phyloP scores from a whole-genome alignment of 2,113 vertebrate species.

The Mormoops blainvillei region DNA sequence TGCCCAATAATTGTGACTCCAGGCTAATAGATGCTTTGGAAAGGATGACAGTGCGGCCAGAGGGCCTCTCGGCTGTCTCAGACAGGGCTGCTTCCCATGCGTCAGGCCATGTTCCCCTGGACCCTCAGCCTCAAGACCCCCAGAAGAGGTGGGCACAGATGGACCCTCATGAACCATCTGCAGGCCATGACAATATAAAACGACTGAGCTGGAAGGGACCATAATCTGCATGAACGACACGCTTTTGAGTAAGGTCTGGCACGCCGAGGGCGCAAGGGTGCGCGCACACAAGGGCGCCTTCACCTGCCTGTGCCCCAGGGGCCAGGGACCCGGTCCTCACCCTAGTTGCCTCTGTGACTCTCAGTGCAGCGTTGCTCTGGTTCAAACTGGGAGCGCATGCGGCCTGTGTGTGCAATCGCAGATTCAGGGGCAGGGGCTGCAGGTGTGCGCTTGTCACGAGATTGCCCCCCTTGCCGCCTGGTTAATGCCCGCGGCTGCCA shows the following conservation, averaged over 20 bases:
- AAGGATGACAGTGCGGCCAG: background rate
- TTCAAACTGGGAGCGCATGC: background rate
- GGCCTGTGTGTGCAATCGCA: slow-evolving; percentile 33
- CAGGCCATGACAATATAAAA: background rate
- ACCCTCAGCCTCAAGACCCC: background rate
- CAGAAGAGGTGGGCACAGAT: background rate
- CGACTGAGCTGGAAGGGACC: background rate
- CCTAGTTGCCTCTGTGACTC: background rate
- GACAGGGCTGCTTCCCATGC: background rate
- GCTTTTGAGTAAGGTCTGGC: background rate
- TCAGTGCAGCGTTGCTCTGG: background rate
- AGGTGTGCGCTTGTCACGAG: slow-evolving; percentile 49
- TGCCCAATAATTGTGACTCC: slow-evolving; percentile 20
- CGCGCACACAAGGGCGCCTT: background rate
- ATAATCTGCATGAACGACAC: background rate
- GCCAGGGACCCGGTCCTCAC: background rate
- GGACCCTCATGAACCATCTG: slow-evolving; percentile 15
- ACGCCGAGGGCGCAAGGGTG: background rate
- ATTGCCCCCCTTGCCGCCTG: slow-evolving; percentile 48
- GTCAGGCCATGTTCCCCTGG: background rate
- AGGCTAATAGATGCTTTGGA: background rate
- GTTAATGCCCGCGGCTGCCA: slow-evolving; percentile 52
- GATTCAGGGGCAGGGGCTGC: slow-evolving; percentile 48
- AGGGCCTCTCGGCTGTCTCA: background rate
- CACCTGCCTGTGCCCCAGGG: background rate